A percentile compares a stretch with the other conserved stretches of the same genome.
These are phyloP conservation scores for Burhinus bistriatus DNA, from an alignment of 2,113 vertebrate species.

Conservation along the genomic window DNA sequence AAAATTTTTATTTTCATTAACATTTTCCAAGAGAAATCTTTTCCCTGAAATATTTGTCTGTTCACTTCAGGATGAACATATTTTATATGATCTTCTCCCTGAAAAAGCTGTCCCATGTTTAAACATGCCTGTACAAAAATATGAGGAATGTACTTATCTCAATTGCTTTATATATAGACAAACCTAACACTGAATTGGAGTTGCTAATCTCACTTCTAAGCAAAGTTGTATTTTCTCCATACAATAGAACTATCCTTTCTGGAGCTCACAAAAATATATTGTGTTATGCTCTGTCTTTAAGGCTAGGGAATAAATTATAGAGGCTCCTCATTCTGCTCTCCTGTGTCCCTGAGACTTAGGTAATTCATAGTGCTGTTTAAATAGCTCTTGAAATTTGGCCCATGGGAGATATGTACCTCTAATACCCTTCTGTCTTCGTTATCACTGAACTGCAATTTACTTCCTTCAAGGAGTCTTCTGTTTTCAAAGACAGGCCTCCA, in stretches of 20 bases:
- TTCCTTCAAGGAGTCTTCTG: neutral
- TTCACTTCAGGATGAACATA: neutral
- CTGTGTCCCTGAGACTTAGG: neutral
- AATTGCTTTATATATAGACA: neutral
- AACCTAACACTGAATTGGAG: neutral
- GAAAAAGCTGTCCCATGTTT: neutral
- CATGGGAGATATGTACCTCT: neutral
- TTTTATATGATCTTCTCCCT: neutral
- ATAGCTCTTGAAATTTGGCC: neutral
- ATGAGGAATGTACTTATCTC: neutral
- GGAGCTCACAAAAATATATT: neutral
- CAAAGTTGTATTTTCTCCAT: neutral
- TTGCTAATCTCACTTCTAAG: neutral
- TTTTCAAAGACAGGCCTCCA: neutral
- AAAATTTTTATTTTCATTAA: neutral
- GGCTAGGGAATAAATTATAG: neutral
- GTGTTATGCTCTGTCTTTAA: neutral
- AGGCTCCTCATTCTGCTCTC: neutral
- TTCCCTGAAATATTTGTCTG: neutral
- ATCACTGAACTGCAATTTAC: neutral
- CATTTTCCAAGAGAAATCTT: neutral
- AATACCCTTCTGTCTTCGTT: neutral
- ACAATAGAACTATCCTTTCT: neutral
- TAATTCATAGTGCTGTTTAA: neutral
- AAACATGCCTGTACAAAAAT: neutral